A percentile compares a stretch with the other conserved stretches of the same genome.
phyloP scores from a whole-genome alignment of 53 echinoderm and acorn worm genomes.

The Arbacia lixula region DNA sequence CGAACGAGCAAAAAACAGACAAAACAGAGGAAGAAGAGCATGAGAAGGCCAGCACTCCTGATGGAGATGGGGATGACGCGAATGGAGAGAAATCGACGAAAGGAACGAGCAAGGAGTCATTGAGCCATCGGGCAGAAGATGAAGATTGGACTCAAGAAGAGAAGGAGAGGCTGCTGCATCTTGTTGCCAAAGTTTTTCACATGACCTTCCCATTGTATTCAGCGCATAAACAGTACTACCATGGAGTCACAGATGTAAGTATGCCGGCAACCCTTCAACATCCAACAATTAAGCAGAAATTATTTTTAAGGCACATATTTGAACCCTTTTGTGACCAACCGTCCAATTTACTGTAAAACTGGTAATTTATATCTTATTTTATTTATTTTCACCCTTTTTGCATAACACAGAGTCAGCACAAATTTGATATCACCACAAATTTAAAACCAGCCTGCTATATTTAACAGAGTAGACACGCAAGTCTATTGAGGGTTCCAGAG shows the following conservation, averaged over 20 bases:
- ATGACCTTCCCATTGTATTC: conserved; percentile 89
- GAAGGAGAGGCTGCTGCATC: conserved; percentile 76
- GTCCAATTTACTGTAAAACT: no score
- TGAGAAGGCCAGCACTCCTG: background rate
- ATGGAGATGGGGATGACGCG: background rate
- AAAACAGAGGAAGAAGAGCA: conserved; percentile 28
- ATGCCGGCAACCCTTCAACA: no score
- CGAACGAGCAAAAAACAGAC: background rate
- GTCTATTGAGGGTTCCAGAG: no score
- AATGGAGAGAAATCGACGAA: conserved; percentile 10
- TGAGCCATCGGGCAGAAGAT: conserved; percentile 23
- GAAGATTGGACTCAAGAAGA: conserved; percentile 80
- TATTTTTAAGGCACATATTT: no score
- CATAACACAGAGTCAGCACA: no score
- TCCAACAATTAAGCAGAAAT: no score
- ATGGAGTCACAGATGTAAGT: conserved; percentile 83
- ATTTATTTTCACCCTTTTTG: no score
- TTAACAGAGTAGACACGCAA: no score
- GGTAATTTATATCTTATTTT: no score
- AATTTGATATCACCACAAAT: no score
- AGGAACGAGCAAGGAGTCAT: conserved; percentile 24
- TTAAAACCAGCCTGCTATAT: no score
- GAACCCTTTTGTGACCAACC: no score
- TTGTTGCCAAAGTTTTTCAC: conserved; percentile 90
- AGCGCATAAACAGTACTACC: conserved; percentile 89